Percentiles rank a stretch among this genome's conserved stretches.
phyloP scores from a whole-genome alignment of 2,888 invertebrate species.

The Lycophotia porphyrea region DNA sequence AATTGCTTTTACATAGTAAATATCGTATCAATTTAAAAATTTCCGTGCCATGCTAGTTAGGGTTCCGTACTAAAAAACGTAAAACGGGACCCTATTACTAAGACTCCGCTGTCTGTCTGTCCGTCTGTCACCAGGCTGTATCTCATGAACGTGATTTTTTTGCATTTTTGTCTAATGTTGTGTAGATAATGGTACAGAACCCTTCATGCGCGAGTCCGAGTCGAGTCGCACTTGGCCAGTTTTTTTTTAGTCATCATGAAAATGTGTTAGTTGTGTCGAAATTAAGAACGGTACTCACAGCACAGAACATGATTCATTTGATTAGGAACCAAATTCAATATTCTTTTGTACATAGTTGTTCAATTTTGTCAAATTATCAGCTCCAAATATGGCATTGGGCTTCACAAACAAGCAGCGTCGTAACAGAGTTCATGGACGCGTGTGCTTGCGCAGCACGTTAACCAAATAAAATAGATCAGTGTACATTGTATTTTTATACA shows the following conservation, averaged over 20 bases:
- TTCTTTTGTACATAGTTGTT: neutral
- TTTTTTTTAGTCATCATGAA: neutral
- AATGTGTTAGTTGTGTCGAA: neutral
- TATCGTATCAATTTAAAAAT: neutral
- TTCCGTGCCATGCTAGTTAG: too few relatives aligned
- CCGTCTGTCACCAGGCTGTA: too few relatives aligned
- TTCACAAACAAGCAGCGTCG: constrained; percentile 37
- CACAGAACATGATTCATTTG: neutral
- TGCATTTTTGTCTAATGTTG: too few relatives aligned
- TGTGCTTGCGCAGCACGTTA: constrained; percentile 33
- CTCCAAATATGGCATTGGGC: constrained; percentile 25
- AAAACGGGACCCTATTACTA: too few relatives aligned
- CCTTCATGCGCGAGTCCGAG: too few relatives aligned
- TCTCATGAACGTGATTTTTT: too few relatives aligned
- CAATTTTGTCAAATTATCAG: constrained; percentile 22
- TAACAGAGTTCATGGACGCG: constrained; percentile 54
- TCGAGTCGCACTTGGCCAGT: too few relatives aligned
- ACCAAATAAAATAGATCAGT: constrained; percentile 51
- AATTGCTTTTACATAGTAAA: constrained; percentile 10
- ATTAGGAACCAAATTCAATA: constrained; percentile 2
- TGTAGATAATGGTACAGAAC: too few relatives aligned
- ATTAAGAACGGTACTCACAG: neutral
- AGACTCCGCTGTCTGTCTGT: too few relatives aligned
- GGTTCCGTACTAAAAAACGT: too few relatives aligned
- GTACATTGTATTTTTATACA: constrained; percentile 53